phyloP scores from a whole-genome alignment of 2,888 invertebrate genomes.

The Troilus luridus region DNA sequence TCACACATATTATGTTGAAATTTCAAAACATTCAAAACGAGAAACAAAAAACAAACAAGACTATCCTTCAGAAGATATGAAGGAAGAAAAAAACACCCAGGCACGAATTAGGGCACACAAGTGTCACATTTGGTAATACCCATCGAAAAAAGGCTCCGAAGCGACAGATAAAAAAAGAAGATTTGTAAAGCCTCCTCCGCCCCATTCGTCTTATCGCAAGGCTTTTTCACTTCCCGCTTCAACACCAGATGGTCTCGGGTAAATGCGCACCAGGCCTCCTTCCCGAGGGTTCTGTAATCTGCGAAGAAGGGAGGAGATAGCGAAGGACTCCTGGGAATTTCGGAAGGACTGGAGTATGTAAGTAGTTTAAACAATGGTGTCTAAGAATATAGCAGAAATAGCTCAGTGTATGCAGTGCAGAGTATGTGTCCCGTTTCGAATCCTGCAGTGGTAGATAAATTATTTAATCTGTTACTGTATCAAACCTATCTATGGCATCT shows the following conservation, averaged over 20 bases:
- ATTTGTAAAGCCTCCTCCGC: not conserved
- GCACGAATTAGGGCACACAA: conserved; percentile 19
- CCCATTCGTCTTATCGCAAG: not conserved
- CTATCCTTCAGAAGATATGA: not conserved
- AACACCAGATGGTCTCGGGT: not conserved
- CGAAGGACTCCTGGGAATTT: not conserved
- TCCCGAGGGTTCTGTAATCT: not conserved
- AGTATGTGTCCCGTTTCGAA: no score
- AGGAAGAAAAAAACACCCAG: not conserved
- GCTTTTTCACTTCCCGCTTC: conserved; percentile 38
- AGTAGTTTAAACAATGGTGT: no score
- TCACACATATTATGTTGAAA: not conserved
- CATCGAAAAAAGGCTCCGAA: not conserved
- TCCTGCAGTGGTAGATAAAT: no score
- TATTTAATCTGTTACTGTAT: no score
- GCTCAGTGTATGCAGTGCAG: no score
- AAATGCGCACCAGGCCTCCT: not conserved
- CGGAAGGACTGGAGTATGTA: not conserved
- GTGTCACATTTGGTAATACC: conserved; percentile 26
- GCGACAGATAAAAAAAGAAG: not conserved
- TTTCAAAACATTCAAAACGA: not conserved
- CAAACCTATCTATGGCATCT: no score
- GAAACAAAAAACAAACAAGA: not conserved
- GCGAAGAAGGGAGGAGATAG: not conserved
- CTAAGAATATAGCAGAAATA: no score